Percentiles rank a stretch among this genome's conserved stretches.
phyloP scores from a whole-genome alignment of 2,797 vertebrate genomes.

The Phyllotis vaccarum region DNA sequence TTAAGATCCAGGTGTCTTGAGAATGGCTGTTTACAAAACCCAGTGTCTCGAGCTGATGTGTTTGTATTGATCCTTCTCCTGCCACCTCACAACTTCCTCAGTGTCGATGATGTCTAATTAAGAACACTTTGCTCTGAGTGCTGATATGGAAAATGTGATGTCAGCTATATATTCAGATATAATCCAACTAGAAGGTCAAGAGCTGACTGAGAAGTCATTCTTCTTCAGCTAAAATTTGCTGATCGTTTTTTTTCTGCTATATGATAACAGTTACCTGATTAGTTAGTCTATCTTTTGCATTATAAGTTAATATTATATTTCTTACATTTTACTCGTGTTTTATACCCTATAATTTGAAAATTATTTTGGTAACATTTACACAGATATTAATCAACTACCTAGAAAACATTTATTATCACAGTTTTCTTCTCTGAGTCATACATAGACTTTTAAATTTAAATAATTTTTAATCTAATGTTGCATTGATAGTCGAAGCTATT shows the following conservation, averaged over 20 bases:
- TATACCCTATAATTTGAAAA: not conserved
- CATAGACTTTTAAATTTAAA: not conserved
- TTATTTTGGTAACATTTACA: not conserved
- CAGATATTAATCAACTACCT: not conserved
- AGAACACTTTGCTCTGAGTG: constrained; percentile 17
- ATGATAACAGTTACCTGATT: not conserved
- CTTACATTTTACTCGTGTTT: not conserved
- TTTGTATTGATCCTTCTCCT: constrained; percentile 40
- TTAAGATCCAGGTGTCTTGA: constrained; percentile 50
- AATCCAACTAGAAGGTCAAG: not conserved
- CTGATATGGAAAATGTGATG: not conserved
- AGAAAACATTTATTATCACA: not conserved
- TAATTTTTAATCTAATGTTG: not conserved
- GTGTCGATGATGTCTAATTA: constrained; percentile 25
- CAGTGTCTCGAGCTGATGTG: not conserved
- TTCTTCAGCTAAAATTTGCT: not conserved
- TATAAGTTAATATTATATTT: not conserved
- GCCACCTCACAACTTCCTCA: not conserved
- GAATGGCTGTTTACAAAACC: constrained; percentile 58
- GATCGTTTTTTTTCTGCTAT: not conserved
- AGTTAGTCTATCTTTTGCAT: not conserved
- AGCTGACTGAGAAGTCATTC: not conserved
- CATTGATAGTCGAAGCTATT: not conserved
- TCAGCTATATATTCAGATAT: constrained; percentile 2
- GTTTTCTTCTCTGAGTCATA: not conserved